Base-by-base conservation (phyloP, 2,797 vertebrate species). In the Loriculus beryllinus region DNA sequence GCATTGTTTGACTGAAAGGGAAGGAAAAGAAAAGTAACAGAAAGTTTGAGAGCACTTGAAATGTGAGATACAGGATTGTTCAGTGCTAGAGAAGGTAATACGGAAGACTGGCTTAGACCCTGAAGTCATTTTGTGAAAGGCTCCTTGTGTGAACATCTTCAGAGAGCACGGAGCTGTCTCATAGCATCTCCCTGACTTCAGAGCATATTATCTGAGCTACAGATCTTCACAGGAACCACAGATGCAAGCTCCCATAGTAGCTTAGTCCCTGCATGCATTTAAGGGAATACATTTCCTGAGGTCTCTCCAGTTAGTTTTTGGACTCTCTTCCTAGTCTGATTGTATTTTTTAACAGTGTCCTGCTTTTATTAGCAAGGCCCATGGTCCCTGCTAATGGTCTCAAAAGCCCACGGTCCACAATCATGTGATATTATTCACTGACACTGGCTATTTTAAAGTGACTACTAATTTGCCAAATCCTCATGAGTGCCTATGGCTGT, bases 11-110 rank as follows among this genome's bases (percentile, higher is more conserved):
- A 60, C 54, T 60, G 45, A 75, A 95, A 87, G 25, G 17, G n/a
- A 74, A 85, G 75, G 35, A 14, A 51, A 86, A 82, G n/a, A 85
- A 82, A 78, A 77, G n/a, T 10, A 82, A 52, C 22, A 75, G 28
- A 84, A 92, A 77, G 10, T 57, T 63, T 82, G n/a, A 91, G 31
- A 86, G 26, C 16, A 19, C 12, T 75, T 81, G 20, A 63, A 60
- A 89, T 75, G 5, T 43, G 20, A 3, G 1, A 49, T 59, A 74
- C 9, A 51, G 39, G 35, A 49, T n/a, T 68, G 31, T 35, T 17
- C n/a, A 35, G 39, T 68, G 9, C 25, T 70, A 68, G 35, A 83
- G 57, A 60, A 82, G 35, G 25, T 49, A 81, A 57, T 56, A 35
- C 11, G 54, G 37, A 43, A 80, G 48, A 35, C 37, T 85, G 26